A percentile compares a stretch with the other conserved stretches of the same genome.
Evolutionary conservation across 2,888 invertebrate species (phyloP).

Genomic region (Cryptocephalus moraei): DNA sequence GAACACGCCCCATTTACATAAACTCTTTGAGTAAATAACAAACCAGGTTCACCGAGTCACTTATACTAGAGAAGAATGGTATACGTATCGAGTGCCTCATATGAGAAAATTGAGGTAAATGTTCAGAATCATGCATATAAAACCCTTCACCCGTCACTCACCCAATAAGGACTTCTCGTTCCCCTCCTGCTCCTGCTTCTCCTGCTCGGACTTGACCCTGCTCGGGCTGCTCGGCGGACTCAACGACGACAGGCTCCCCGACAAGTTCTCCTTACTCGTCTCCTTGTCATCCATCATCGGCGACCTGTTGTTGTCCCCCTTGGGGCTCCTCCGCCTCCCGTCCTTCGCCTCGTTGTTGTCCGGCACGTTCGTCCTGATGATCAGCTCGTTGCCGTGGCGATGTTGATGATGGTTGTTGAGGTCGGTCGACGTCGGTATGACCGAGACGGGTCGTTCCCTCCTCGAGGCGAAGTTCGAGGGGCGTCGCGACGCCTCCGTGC

Average conservation of each 20-base stretch:
- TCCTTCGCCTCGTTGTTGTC: too few relatives aligned
- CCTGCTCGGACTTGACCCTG: slow-evolving; percentile 31
- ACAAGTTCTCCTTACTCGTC: slow-evolving; percentile 32
- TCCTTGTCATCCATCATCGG: slow-evolving; percentile 37
- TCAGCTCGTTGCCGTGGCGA: background rate
- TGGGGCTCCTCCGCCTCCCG: too few relatives aligned
- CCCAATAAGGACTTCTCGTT: slow-evolving; percentile 40
- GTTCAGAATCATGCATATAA: too few relatives aligned
- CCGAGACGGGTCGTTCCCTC: slow-evolving; percentile 35
- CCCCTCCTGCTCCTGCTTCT: slow-evolving; percentile 47
- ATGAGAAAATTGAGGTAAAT: too few relatives aligned
- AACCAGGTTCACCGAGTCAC: too few relatives aligned
- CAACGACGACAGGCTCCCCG: slow-evolving; percentile 36
- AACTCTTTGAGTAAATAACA: too few relatives aligned
- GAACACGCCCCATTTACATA: too few relatives aligned
- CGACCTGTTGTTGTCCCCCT: slow-evolving; percentile 33
- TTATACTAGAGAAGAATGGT: too few relatives aligned
- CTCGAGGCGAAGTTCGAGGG: slow-evolving; percentile 24
- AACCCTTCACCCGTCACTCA: slow-evolving; percentile 9
- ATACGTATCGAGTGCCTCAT: too few relatives aligned
- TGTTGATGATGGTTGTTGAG: slow-evolving; percentile 7
- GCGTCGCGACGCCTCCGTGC: slow-evolving; percentile 34
- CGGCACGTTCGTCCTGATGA: too few relatives aligned
- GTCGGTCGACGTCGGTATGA: slow-evolving; percentile 26
- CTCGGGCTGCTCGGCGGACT: slow-evolving; percentile 39